A percentile compares a stretch with the other conserved stretches of the same genome.
Evolutionary conservation across 1,140 invertebrate species (phyloP).

Genomic region (Trigoniulus corallinus): DNA sequence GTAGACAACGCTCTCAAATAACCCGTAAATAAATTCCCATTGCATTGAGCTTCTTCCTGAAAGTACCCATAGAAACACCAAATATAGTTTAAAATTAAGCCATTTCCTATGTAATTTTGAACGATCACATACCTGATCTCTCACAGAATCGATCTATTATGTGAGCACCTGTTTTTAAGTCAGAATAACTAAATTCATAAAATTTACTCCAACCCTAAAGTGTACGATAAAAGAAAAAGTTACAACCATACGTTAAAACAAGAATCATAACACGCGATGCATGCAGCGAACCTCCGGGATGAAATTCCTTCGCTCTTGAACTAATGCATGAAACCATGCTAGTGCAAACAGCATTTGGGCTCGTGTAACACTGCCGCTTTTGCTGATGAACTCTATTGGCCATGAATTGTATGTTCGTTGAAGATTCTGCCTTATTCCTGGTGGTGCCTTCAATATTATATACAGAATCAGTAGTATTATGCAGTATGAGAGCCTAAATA

Average conservation of each 20-base stretch:
- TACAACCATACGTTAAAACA: slow-evolving; percentile 3
- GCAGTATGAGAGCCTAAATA: slow-evolving; percentile 5
- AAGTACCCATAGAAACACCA: not conserved
- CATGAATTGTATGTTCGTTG: slow-evolving; percentile 38
- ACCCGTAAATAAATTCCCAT: slow-evolving; percentile 62
- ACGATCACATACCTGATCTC: slow-evolving; percentile 20
- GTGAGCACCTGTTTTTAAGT: slow-evolving; percentile 57
- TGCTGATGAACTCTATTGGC: slow-evolving; percentile 32
- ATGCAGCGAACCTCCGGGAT: slow-evolving; percentile 45
- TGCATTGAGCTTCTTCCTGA: slow-evolving; percentile 26
- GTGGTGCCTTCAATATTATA: slow-evolving; percentile 34
- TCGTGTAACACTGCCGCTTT: slow-evolving; percentile 30
- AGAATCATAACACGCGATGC: too few relatives aligned
- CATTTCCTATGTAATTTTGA: not conserved
- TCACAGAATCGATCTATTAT: slow-evolving; percentile 43
- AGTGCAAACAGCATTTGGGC: slow-evolving; percentile 45
- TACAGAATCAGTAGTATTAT: not conserved
- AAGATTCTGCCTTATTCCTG: slow-evolving; percentile 45
- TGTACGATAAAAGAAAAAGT: slow-evolving; percentile 6
- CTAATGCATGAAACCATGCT: slow-evolving; percentile 65
- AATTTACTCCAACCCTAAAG: slow-evolving; percentile 60
- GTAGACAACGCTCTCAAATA: slow-evolving; percentile 68
- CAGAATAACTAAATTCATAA: slow-evolving; percentile 77
- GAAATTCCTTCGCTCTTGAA: slow-evolving; percentile 72
- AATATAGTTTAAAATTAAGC: slow-evolving; percentile 3